Evolutionary conservation across 2,113 vertebrate species (phyloP).

Genomic region (Callipepla californica): DNA sequence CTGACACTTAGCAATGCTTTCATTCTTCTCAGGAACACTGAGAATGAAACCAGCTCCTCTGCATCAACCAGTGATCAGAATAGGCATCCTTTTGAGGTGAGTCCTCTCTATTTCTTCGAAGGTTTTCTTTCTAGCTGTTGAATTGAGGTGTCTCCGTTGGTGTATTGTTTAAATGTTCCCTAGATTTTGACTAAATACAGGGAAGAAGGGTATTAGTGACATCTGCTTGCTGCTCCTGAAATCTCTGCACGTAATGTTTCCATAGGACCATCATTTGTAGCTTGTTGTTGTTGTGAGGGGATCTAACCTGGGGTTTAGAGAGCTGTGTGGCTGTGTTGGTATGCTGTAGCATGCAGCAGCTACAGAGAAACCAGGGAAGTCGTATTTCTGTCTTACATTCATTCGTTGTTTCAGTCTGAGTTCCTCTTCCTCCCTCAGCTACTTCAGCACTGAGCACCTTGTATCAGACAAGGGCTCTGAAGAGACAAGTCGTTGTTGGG

Average conservation of each 20-base stretch:
- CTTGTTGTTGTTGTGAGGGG: not conserved
- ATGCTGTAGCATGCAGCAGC: not conserved
- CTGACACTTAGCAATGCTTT: not conserved
- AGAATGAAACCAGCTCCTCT: constrained; percentile 85
- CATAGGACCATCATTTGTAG: not conserved
- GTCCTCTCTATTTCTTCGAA: not conserved
- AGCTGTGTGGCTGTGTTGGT: not conserved
- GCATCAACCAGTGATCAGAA: constrained; percentile 84
- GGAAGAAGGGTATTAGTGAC: not conserved
- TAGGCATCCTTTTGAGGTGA: constrained; percentile 89
- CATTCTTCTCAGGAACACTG: constrained; percentile 79
- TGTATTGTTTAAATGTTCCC: accelerated
- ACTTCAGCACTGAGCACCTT: accelerated
- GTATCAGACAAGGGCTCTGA: not conserved
- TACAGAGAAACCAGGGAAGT: not conserved
- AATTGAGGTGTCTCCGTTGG: not conserved
- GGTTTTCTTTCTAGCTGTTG: not conserved
- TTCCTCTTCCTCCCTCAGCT: not conserved
- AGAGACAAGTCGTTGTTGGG: too few species aligned
- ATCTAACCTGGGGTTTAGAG: not conserved
- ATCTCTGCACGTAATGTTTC: accelerated
- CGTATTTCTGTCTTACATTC: not conserved
- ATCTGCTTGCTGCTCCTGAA: not conserved
- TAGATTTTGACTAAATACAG: not conserved
- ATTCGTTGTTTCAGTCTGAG: not conserved